Base-by-base conservation (phyloP, 1,140 invertebrate genomes). In the Anastrepha obliqua region DNA sequence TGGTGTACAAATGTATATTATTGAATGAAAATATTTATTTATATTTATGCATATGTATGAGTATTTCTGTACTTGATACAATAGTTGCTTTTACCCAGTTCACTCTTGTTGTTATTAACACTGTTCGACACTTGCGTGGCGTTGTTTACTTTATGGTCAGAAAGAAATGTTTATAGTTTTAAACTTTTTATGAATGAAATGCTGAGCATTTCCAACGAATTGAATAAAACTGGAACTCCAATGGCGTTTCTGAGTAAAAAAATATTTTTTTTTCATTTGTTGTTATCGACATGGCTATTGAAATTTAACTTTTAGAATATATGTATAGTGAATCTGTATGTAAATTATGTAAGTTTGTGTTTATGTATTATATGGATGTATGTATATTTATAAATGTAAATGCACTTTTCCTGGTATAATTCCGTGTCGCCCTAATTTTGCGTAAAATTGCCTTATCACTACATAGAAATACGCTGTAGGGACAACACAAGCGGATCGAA, bases 391-490 rank as follows among this genome's bases (percentile, higher is more conserved):
- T 6, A n/a, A 20, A 20, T 44, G 15, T 47, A 47, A 42, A 13
- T 3, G 5, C 39, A 70, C 4, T 9, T 17, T 74, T 74, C 67
- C 4, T 74, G 42, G 67, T 74, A 74, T 17, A 47, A 74, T 74
- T 47, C 17, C 5, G 5, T 47, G 15, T 44, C 13, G 67, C 67
- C 15, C 67, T 42, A 47, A 74, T 74, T 70, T 74, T 74, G 67
- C 67, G 67, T 74, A 74, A 74, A 74, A 74, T 74, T 74, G 67
- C 67, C 44, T 74, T 39, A 47, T 74, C 67, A 74, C 67, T 13
- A 11, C 67, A 47, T 74, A 0, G 39, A 70, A 70, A 42, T 15
- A 13, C 44, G 15, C 44, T 39, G 42, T 74, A 42, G 4, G 15
- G 67, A 74, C 67, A 74, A n/a, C 67, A 74, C 44, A 74, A 47